These are phyloP conservation scores for Notodonta dromedarius DNA, from an alignment of 2,888 invertebrate species.

Conservation along the genomic window DNA sequence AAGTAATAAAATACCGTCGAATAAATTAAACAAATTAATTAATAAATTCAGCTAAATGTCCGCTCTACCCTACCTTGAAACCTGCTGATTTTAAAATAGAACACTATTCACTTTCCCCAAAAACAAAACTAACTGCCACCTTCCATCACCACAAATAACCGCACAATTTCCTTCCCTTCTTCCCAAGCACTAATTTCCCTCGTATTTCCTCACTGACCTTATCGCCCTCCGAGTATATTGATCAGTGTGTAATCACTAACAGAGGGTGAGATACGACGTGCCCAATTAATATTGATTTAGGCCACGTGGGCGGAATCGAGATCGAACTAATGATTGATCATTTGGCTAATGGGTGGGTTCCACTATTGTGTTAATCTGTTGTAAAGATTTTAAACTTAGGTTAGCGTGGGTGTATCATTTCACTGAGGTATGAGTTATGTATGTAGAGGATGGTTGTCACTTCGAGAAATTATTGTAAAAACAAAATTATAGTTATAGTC, in stretches of 20 bases:
- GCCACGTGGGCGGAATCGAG: constrained; percentile 44
- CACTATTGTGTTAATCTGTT: constrained; percentile 10
- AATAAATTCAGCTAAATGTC: too few species aligned
- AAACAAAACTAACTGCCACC: background rate
- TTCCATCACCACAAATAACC: background rate
- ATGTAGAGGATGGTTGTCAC: too few species aligned
- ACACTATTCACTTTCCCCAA: background rate
- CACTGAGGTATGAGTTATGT: too few species aligned
- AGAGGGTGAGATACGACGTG: constrained; percentile 35
- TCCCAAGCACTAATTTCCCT: constrained; percentile 2
- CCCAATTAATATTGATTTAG: constrained; percentile 55
- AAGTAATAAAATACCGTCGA: too few species aligned
- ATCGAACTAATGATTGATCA: constrained; percentile 18
- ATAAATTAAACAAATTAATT: too few species aligned
- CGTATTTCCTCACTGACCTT: constrained; percentile 5
- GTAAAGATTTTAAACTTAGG: constrained; percentile 7
- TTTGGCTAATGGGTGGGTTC: constrained; percentile 5
- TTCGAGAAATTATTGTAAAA: too few species aligned
- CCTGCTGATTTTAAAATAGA: too few species aligned
- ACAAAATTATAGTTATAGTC: too few species aligned
- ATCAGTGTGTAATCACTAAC: constrained; percentile 5
- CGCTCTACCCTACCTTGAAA: too few species aligned
- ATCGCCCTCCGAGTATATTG: constrained; percentile 6
- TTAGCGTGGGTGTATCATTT: too few species aligned
- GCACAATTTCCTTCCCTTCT: background rate